Conservation (phyloP, 2,888 invertebrate species). For the Nemoura dubitans region DNA sequence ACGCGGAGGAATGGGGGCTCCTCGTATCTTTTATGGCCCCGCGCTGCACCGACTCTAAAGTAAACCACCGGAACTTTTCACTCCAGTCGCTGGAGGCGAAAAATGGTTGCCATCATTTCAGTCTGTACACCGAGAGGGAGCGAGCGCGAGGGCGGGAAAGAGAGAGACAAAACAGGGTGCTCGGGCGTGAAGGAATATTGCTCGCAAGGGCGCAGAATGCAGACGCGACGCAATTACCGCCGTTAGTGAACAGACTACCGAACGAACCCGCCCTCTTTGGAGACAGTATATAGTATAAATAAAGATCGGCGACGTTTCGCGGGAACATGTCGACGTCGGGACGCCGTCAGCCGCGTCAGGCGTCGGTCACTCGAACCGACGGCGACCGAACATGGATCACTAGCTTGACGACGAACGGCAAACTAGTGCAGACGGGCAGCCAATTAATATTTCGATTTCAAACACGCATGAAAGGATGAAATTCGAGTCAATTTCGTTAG, state of each 20-base stretch:
- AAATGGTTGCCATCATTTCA: conserved; percentile 34
- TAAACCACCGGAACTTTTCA: conserved; percentile 39
- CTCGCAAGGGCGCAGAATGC: not conserved
- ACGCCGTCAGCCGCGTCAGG: not conserved
- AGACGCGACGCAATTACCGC: not conserved
- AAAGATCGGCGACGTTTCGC: too few species aligned
- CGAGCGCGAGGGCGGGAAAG: too few species aligned
- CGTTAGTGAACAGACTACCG: not conserved
- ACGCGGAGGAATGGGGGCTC: not conserved
- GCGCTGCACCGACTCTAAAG: conserved; percentile 4
- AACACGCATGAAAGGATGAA: not conserved
- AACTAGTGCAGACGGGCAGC: not conserved
- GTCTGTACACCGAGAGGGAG: too few species aligned
- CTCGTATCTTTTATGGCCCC: conserved; percentile 25
- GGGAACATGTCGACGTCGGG: too few species aligned
- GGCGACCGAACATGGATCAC: not conserved
- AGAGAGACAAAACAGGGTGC: not conserved
- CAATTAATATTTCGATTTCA: not conserved
- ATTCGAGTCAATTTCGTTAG: not conserved
- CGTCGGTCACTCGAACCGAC: not conserved
- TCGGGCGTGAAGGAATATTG: conserved; percentile 9
- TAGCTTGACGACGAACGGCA: not conserved
- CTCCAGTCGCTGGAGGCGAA: conserved; percentile 13
- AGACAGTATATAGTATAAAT: not conserved
- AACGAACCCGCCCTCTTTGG: not conserved